These are phyloP conservation scores for Drosophila greeni DNA, from an alignment of 2,888 invertebrate genomes.

Conservation along the genomic window DNA sequence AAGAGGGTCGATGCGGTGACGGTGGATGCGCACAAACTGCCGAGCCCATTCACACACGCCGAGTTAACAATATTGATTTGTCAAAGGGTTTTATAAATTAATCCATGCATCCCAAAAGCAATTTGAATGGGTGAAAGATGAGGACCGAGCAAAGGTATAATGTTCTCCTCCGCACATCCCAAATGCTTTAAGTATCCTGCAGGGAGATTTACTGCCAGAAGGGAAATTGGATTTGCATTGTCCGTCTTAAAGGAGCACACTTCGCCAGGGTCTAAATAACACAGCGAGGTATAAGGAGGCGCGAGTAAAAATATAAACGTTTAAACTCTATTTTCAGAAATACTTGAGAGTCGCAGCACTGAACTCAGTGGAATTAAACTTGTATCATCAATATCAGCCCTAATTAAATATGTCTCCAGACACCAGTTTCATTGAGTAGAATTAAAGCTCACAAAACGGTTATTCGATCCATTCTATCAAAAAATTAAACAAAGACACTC, in stretches of 20 bases:
- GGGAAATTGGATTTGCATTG: conserved; percentile 2
- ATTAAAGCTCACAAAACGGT: background rate
- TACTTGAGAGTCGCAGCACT: background rate
- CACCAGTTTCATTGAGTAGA: background rate
- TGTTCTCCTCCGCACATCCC: background rate
- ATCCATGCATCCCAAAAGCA: conserved; percentile 37
- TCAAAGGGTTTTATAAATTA: conserved; percentile 63
- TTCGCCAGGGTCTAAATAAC: background rate
- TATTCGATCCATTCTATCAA: background rate
- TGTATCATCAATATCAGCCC: background rate
- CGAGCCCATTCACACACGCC: conserved; percentile 46
- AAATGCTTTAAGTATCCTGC: conserved; percentile 10
- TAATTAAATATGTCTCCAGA: background rate
- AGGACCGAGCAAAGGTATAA: conserved; percentile 5
- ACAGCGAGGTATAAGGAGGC: too few relatives aligned
- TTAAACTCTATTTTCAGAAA: background rate
- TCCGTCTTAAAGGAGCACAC: background rate
- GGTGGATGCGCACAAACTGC: conserved; percentile 18
- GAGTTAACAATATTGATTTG: conserved; percentile 59
- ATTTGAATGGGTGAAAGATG: conserved; percentile 23
- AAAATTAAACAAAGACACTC: background rate
- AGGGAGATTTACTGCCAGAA: background rate
- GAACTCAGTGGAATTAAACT: background rate
- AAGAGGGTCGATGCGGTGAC: conserved; percentile 24
- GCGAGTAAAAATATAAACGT: background rate